Conservation (phyloP, 1,140 invertebrate genomes). For the Drosophila nigrodunni region DNA sequence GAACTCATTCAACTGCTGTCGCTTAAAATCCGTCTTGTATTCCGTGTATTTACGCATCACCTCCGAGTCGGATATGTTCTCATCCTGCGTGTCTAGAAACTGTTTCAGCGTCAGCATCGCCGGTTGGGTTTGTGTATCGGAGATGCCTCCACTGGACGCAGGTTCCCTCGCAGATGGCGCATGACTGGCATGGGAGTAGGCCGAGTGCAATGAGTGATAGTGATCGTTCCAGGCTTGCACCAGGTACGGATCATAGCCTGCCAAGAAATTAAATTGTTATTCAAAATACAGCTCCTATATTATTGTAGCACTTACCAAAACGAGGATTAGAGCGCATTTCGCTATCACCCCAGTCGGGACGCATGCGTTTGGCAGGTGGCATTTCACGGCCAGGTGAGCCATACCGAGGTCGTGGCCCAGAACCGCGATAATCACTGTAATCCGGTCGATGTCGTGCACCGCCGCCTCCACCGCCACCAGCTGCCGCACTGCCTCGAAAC, state of each 20-base stretch:
- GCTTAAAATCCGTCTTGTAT: slow-evolving; percentile 98
- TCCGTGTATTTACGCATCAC: slow-evolving; percentile 99
- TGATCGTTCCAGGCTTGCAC: slow-evolving; percentile 83
- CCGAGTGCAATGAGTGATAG: slow-evolving; percentile 84
- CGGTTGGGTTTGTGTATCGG: slow-evolving; percentile 89
- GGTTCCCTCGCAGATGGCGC: slow-evolving; percentile 49
- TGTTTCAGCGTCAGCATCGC: slow-evolving; percentile 99
- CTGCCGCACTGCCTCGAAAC: slow-evolving; percentile 61
- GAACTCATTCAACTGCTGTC: slow-evolving; percentile 99
- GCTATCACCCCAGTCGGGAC: slow-evolving; percentile 89
- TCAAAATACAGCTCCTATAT: background rate
- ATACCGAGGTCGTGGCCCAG: slow-evolving; percentile 87
- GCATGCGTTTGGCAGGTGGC: slow-evolving; percentile 92
- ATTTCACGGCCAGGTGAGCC: slow-evolving; percentile 91
- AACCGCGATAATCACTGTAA: slow-evolving; percentile 89
- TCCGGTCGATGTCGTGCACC: slow-evolving; percentile 86
- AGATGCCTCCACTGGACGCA: slow-evolving; percentile 26
- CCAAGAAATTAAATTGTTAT: background rate
- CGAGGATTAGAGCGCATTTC: slow-evolving; percentile 82
- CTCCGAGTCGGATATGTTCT: slow-evolving; percentile 98
- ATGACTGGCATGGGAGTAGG: slow-evolving; percentile 76
- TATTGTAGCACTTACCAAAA: slow-evolving; percentile 74
- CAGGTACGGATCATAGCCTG: slow-evolving; percentile 79
- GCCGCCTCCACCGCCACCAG: slow-evolving; percentile 83
- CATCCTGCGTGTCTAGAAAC: slow-evolving; percentile 98